Evolutionary conservation across 2,113 vertebrate species (phyloP).

Genomic region (Pollimyrus isidori): DNA sequence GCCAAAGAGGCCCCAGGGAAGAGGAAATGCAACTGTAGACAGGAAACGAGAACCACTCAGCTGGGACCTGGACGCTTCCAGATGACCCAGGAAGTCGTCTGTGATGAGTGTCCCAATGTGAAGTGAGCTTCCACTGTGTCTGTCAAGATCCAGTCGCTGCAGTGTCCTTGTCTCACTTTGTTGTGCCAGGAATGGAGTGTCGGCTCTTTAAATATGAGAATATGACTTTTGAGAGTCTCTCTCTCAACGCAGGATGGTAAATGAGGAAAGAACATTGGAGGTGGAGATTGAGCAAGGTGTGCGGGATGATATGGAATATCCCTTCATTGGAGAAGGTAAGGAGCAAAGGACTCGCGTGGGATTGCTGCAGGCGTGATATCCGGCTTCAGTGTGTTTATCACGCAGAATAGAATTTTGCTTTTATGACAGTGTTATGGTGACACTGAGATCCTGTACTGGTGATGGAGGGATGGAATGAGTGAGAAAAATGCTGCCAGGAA

Average conservation of each 20-base stretch:
- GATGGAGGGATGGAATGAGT: neutral
- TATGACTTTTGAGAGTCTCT: neutral
- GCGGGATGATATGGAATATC: constrained; percentile 95
- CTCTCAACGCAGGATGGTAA: constrained; percentile 71
- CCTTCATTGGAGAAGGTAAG: constrained; percentile 95
- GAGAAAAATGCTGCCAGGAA: neutral
- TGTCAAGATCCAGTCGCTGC: neutral
- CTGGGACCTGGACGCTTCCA: constrained; percentile 94
- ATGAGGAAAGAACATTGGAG: constrained; percentile 89
- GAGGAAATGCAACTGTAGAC: constrained; percentile 94
- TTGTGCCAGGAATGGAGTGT: neutral
- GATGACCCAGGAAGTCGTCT: constrained; percentile 98
- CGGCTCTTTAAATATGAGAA: neutral
- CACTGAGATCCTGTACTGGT: neutral
- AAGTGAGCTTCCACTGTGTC: constrained; percentile 67
- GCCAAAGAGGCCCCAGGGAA: constrained; percentile 93
- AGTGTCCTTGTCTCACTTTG: neutral
- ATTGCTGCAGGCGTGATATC: neutral
- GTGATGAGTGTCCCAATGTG: constrained; percentile 94
- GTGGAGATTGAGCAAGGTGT: constrained; percentile 97
- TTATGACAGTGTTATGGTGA: neutral
- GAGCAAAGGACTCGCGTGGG: neutral
- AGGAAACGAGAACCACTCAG: constrained; percentile 97
- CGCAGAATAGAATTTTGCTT: neutral
- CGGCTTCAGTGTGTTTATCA: neutral